Conservation (phyloP, 2,113 vertebrate species). For the Entelurus aequoreus region DNA sequence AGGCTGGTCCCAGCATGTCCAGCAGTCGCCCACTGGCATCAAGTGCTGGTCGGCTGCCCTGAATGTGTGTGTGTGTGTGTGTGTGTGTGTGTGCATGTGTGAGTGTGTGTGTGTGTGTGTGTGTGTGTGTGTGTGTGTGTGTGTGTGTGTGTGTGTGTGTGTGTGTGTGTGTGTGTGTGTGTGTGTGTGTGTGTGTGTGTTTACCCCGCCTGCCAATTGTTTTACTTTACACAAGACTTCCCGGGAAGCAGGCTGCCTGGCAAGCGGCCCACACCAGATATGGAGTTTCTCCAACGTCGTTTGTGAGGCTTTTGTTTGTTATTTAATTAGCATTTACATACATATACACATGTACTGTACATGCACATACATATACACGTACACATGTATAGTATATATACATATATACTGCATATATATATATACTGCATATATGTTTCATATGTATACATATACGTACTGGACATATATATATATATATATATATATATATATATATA, state of each 20-base stretch:
- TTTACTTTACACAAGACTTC: slow-evolving; percentile 45
- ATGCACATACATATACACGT: not conserved
- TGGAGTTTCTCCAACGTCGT: slow-evolving; percentile 45
- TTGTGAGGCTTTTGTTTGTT: slow-evolving; percentile 12
- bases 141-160: slow-evolving; percentile 6
- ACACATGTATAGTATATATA: not conserved
- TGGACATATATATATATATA: too few species aligned
- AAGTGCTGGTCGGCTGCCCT: slow-evolving; percentile 53
- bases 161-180: not conserved
- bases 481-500: too few species aligned
- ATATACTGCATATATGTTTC: too few species aligned
- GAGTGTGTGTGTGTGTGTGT: slow-evolving; percentile 9
- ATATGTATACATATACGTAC: too few species aligned
- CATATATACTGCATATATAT: not conserved
- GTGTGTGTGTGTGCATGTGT: slow-evolving; percentile 14
- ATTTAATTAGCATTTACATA: slow-evolving; percentile 25
- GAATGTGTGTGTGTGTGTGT: slow-evolving; percentile 7
- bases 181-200: slow-evolving; percentile 14
- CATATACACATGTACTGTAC: not conserved
- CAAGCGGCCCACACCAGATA: slow-evolving; percentile 26
- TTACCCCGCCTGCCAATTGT: slow-evolving; percentile 54
- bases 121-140: slow-evolving; percentile 4
- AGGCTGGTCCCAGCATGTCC: slow-evolving; percentile 60
- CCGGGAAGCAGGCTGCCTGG: slow-evolving; percentile 49
- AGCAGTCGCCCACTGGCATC: slow-evolving; percentile 49